Evolutionary conservation across 2,113 vertebrate species (phyloP).

Genomic region (Rousettus leschenaultii): DNA sequence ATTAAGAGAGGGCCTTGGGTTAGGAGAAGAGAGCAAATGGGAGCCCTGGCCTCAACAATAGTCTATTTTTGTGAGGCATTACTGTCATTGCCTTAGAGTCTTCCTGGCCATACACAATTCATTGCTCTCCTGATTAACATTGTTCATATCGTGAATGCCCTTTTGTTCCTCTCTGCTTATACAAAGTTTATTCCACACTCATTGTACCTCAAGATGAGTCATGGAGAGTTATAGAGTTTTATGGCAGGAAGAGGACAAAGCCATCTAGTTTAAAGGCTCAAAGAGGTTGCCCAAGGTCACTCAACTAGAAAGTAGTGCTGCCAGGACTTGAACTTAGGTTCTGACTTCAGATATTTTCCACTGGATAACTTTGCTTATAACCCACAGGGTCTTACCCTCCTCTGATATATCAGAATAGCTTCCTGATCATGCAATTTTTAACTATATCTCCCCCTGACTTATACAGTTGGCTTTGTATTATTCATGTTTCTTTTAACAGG

Average conservation of each 20-base stretch:
- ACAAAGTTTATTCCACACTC: constrained; percentile 43
- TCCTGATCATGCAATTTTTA: background rate
- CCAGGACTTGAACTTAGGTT: constrained; percentile 35
- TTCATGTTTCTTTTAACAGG: background rate
- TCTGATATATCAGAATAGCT: background rate
- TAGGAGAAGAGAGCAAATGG: background rate
- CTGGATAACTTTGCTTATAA: background rate
- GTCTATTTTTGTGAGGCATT: background rate
- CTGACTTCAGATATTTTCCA: constrained; percentile 13
- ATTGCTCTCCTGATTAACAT: background rate
- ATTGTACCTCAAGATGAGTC: constrained; percentile 64
- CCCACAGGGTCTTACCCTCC: background rate
- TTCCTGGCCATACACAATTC: background rate
- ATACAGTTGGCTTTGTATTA: background rate
- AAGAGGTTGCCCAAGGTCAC: constrained; percentile 26
- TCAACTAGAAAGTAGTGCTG: constrained; percentile 6
- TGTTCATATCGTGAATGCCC: constrained; percentile 43
- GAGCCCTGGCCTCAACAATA: background rate
- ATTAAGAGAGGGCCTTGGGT: background rate
- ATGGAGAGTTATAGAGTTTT: constrained; percentile 56
- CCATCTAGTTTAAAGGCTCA: constrained; percentile 40
- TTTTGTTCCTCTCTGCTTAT: constrained; percentile 47
- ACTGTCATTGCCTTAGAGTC: background rate
- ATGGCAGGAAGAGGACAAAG: constrained; percentile 62
- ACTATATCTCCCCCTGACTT: background rate